A percentile compares a stretch with the other conserved stretches of the same genome.
phyloP scores from a whole-genome alignment of 2,888 invertebrate genomes.

The Nineta flava region DNA sequence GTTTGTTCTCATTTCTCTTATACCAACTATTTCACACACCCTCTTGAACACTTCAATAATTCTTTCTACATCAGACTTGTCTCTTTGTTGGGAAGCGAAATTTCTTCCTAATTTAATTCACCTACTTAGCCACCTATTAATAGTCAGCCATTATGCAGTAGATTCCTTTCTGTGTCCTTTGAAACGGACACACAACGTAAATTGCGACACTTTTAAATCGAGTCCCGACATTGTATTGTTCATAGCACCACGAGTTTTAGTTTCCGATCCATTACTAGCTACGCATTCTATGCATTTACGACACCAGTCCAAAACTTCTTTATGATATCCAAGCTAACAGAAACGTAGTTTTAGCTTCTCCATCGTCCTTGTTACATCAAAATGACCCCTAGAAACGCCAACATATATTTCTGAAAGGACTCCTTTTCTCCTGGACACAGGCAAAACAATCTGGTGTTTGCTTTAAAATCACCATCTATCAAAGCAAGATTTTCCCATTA shows the following conservation, averaged over 20 bases:
- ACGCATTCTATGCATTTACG: slow-evolving; percentile 4
- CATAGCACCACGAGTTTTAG: slow-evolving; percentile 5
- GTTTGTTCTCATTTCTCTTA: slow-evolving; percentile 13
- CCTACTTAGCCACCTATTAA: not conserved
- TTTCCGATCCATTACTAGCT: slow-evolving; percentile 2
- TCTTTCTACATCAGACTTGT: slow-evolving; percentile 15
- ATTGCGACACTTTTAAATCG: slow-evolving; percentile 14
- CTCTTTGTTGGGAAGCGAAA: not conserved
- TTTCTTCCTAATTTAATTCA: too few relatives aligned
- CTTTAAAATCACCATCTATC: not conserved
- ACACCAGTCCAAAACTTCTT: slow-evolving; percentile 7
- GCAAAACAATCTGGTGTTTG: not conserved
- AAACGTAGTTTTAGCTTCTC: slow-evolving; percentile 10
- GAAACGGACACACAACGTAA: slow-evolving; percentile 14
- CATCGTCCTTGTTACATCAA: not conserved
- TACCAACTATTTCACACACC: slow-evolving; percentile 8
- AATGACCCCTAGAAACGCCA: not conserved
- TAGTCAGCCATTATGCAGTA: slow-evolving; percentile 9
- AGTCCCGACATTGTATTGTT: slow-evolving; percentile 12
- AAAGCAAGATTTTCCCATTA: not conserved
- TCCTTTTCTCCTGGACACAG: not conserved
- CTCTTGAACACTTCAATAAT: slow-evolving; percentile 11
- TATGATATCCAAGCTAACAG: slow-evolving; percentile 6
- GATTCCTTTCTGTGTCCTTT: slow-evolving; percentile 9
- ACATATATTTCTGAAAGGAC: not conserved